Evolutionary conservation across 2,797 vertebrate species (phyloP), one percentile per base, ranked within the genome.

Genomic region (Stomatorhinus walkeri): DNA sequence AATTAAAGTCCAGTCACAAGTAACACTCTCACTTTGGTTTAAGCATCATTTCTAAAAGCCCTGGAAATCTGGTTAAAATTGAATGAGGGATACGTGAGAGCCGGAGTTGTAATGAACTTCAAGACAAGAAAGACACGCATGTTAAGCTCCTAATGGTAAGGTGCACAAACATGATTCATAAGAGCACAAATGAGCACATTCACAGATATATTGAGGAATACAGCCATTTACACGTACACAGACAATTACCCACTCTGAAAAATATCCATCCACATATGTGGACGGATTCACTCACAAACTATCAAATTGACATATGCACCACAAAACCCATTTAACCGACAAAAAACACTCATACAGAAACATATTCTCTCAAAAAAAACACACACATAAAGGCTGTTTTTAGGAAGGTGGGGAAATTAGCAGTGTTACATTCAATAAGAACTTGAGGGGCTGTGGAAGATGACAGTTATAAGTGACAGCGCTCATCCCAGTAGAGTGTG

Each of bases 41-140:
- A 94, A 94, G 93, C 90, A 93, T 91, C 84, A 32, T 85, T 89
- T 24, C 24, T 43, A 16, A 84, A 36, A 36, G 46, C 91, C 89
- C 87, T 92, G 91, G 90, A 93, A 94, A 94, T 92, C 93, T 92
- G 93, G 93, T 94, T 96, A 95, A 92, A 93, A 91, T 93, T 81
- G 54, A 56, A 90, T 76, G 89, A 94, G 94, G 95, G 93, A 93
- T 36, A 40, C 7, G 3, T 16, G 6, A 94, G 93, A 94, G 89
- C 95, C 94, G 94, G 94, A 93, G 94, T 68, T 22, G 1, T 43
- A 46, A 81, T 90, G 91, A 89, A 89, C 92, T 93, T 91, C 95
- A 95, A 96, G 95, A 93, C 95, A 94, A 95, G 94, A 95, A 95
- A 95, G 91, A 93, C 90, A 95, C 94, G 94, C 94, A 92, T 92